A percentile compares a stretch with the other conserved stretches of the same genome.
phyloP scores from a whole-genome alignment of 2,797 vertebrate genomes.

The Neosilurus hyrtlii region DNA sequence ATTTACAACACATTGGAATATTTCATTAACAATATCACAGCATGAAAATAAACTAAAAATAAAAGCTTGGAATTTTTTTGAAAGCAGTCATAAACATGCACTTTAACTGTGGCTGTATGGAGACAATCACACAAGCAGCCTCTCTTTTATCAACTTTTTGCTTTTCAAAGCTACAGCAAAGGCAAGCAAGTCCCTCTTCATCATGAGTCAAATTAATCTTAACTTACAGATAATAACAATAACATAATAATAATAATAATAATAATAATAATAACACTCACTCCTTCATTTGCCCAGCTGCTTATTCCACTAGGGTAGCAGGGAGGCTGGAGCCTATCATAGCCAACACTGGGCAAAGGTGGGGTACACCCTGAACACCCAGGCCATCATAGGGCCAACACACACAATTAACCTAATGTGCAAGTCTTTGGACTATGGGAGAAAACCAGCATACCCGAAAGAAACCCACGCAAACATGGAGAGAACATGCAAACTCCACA shows the following conservation, averaged over 20 bases:
- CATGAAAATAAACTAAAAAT: neutral
- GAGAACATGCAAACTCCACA: too few relatives aligned
- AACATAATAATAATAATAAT: neutral
- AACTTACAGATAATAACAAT: neutral
- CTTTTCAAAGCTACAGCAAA: neutral
- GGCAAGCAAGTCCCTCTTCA: neutral
- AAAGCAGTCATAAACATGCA: neutral
- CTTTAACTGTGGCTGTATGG: conserved; percentile 2
- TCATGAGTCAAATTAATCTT: neutral
- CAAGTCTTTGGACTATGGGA: too few relatives aligned
- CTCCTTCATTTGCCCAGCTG: too few relatives aligned
- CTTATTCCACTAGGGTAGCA: too few relatives aligned
- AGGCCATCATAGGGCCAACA: too few relatives aligned
- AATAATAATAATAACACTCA: neutral
- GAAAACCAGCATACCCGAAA: too few relatives aligned
- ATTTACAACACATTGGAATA: neutral
- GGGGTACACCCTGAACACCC: too few relatives aligned
- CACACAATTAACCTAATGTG: too few relatives aligned
- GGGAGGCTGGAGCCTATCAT: too few relatives aligned
- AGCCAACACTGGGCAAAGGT: too few relatives aligned
- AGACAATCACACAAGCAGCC: neutral
- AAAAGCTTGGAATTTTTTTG: neutral
- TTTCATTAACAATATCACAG: neutral
- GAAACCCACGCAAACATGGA: too few relatives aligned
- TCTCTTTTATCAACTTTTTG: neutral